These are phyloP conservation scores for Lepilemur ruficaudatus DNA, from an alignment of 2,797 vertebrate genomes.

Conservation along the genomic window DNA sequence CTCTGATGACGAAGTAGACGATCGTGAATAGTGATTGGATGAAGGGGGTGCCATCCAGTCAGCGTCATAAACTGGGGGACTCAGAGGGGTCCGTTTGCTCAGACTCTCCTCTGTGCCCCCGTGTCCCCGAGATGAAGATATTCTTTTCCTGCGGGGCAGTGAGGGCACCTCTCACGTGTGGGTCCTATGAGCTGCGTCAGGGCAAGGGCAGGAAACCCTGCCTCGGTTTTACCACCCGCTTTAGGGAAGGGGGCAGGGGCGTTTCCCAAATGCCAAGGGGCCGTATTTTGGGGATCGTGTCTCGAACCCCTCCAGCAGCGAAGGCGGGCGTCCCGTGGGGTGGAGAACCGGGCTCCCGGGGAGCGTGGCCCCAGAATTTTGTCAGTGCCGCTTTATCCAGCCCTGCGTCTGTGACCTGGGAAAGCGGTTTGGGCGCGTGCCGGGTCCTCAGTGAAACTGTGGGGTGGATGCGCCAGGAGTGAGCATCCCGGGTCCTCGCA, in stretches of 20 bases:
- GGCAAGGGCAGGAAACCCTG: not conserved
- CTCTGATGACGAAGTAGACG: too few species aligned
- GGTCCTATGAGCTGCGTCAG: not conserved
- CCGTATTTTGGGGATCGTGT: not conserved
- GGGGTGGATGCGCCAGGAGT: accelerated
- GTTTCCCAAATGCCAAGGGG: not conserved
- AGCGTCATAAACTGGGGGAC: not conserved
- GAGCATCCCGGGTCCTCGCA: not conserved
- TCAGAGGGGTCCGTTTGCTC: not conserved
- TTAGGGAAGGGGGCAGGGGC: too few species aligned
- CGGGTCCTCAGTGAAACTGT: accelerated
- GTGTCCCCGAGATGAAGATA: not conserved
- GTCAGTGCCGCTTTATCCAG: accelerated
- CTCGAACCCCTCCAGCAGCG: not conserved
- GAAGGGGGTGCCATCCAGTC: not conserved
- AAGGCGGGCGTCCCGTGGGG: accelerated
- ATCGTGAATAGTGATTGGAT: accelerated
- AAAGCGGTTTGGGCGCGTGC: accelerated
- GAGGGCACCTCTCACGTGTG: not conserved
- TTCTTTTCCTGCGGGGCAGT: not conserved
- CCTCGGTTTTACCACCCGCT: not conserved
- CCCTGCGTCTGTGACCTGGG: too few species aligned
- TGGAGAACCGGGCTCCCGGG: not conserved
- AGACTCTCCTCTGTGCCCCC: not conserved
- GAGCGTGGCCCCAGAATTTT: accelerated